These are phyloP conservation scores for Heterotilapia buettikoferi DNA, from an alignment of 2,113 vertebrate species.

Conservation along the genomic window DNA sequence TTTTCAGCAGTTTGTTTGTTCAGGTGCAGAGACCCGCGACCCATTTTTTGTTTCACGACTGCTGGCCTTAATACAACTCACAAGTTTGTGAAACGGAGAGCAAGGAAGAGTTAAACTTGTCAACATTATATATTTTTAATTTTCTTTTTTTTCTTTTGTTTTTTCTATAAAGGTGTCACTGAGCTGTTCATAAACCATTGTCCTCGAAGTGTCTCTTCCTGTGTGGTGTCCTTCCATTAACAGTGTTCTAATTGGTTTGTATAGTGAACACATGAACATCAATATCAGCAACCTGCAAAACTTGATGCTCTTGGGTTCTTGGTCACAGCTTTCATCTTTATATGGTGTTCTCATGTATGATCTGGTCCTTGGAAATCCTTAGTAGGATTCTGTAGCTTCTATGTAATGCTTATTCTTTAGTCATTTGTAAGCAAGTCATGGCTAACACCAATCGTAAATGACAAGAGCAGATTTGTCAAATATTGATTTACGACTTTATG, in stretches of 20 bases:
- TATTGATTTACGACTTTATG: neutral
- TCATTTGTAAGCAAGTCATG: neutral
- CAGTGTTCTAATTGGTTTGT: neutral
- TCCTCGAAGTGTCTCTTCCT: neutral
- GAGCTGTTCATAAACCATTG: neutral
- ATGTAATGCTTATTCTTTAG: neutral
- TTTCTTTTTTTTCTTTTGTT: neutral
- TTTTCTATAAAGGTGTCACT: neutral
- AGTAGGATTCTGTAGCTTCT: neutral
- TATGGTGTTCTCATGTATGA: neutral
- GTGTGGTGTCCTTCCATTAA: neutral
- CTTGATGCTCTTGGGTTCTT: neutral
- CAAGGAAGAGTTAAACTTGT: constrained; percentile 48
- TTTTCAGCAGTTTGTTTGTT: constrained; percentile 79
- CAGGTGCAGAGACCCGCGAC: constrained; percentile 78
- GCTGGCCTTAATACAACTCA: constrained; percentile 78
- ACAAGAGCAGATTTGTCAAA: neutral
- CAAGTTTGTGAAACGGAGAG: constrained; percentile 77
- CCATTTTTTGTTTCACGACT: constrained; percentile 70
- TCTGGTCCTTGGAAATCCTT: neutral
- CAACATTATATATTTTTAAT: neutral
- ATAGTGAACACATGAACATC: neutral
- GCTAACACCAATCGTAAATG: neutral
- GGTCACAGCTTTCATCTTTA: neutral
- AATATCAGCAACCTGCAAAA: neutral